Evolutionary conservation across 1,140 invertebrate species (phyloP), one percentile per base, ranked within the genome.

Genomic region (Scaptomyza hsui): DNA sequence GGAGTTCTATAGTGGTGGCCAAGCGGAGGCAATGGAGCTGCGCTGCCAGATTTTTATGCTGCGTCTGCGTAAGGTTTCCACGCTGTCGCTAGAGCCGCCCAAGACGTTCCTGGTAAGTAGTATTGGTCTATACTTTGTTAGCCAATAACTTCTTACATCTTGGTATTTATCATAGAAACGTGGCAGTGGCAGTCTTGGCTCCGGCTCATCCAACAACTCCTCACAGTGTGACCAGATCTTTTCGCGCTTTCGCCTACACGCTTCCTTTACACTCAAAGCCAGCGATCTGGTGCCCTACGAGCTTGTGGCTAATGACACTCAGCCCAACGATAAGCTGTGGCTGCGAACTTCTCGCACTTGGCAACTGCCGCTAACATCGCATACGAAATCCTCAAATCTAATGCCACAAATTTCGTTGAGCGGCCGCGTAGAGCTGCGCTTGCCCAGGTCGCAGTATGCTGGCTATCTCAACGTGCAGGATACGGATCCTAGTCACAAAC

Each of bases 11-110:
- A 86, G 65, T 13, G 45, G 32, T 1, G 60, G 55, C 0, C 21
- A 41, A 4, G 76, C 72, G 10, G 72, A 85, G 4, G 63, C 55
- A 1, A 6, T 88, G 12, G 72, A 74, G 56, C 41, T 90, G 42
- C 72, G 61, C 13, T 90, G 89, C 21, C 72, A 91, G 18, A 82
- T 91, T 7, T 91, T 90, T 12, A 91, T 91, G 89, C 44, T 91
- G 9, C 79, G 89, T 1, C 60, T 91, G 16, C 79, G 89, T 1
- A 91, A 90, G 55, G 72, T 91, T 1, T 89, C 89, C 12, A 90
- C 86, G 3, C 37, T 85, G 5, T 72, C 78, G 3, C 15, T 85
- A 26, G 85, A 89, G 48, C 69, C 81, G 1, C 3, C 64, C 2
- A 89, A 86, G 41, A 35, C 75, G 1, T 15, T 45, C 12, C 16